These are phyloP conservation scores for Notarius quadriscutis DNA, from an alignment of 2,113 vertebrate species.

Conservation along the genomic window DNA sequence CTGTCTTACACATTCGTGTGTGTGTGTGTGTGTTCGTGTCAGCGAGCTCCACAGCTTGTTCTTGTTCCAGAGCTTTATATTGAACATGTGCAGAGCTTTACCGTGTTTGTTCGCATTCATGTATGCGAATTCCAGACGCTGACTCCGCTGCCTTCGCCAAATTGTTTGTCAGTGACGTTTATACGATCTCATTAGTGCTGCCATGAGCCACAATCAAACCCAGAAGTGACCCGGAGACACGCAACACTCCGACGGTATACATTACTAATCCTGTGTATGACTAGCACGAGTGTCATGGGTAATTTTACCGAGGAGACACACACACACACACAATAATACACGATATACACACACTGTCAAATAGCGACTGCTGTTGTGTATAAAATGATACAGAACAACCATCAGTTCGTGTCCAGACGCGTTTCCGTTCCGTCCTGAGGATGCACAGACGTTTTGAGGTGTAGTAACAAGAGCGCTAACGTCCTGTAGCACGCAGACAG, in stretches of 20 bases:
- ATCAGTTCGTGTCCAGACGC: not conserved
- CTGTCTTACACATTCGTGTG: not conserved
- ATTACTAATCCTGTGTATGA: not conserved
- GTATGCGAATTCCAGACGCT: conserved; percentile 44
- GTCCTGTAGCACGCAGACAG: not conserved
- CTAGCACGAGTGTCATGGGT: not conserved
- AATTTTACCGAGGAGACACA: not conserved
- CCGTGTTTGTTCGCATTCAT: conserved; percentile 6
- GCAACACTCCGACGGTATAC: not conserved
- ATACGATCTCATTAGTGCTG: conserved; percentile 28
- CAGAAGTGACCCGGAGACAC: conserved; percentile 11
- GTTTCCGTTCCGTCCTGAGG: not conserved
- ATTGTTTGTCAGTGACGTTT: conserved; percentile 36
- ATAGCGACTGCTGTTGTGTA: not conserved
- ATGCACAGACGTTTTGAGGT: not conserved
- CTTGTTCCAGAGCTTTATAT: conserved; percentile 42
- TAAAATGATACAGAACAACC: not conserved
- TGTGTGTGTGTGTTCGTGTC: conserved; percentile 8
- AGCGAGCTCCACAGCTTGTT: conserved; percentile 36
- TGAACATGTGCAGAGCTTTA: conserved; percentile 46
- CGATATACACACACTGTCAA: not conserved
- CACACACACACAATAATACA: not conserved
- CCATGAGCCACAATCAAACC: conserved; percentile 14
- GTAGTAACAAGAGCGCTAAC: conserved; percentile 2
- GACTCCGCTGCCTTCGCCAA: conserved; percentile 13